phyloP scores from a whole-genome alignment of 2,888 invertebrate species.

The Lobophora halterata region DNA sequence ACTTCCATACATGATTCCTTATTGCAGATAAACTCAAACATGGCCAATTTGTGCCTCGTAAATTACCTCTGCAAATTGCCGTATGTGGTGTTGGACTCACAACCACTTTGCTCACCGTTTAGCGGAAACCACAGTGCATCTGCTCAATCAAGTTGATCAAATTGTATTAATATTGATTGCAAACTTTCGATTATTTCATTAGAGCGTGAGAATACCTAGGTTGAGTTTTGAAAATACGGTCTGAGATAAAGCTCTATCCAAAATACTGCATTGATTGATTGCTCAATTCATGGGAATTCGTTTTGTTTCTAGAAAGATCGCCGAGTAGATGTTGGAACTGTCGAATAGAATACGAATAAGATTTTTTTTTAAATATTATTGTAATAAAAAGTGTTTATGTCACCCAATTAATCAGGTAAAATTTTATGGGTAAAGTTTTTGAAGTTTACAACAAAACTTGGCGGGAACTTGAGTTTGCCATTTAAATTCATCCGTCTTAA shows the following conservation, averaged over 20 bases:
- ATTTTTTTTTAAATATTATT: no score
- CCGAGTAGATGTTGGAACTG: no score
- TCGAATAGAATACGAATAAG: no score
- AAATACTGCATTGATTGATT: no score
- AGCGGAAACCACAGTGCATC: slow-evolving; percentile 27
- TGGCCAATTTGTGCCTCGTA: slow-evolving; percentile 37
- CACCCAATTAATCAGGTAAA: slow-evolving; percentile 27
- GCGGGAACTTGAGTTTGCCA: slow-evolving; percentile 19
- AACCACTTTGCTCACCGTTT: slow-evolving; percentile 40
- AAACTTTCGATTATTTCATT: slow-evolving; percentile 8
- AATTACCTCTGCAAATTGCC: slow-evolving; percentile 37
- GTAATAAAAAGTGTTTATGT: no score
- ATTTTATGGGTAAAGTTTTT: slow-evolving; percentile 27
- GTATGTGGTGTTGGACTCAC: slow-evolving; percentile 29
- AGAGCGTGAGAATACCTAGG: no score
- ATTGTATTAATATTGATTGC: slow-evolving; percentile 23
- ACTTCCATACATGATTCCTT: slow-evolving; percentile 15
- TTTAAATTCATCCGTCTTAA: slow-evolving; percentile 22
- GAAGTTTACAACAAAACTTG: slow-evolving; percentile 16
- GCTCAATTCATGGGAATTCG: no score
- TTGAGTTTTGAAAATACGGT: no score
- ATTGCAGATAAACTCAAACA: slow-evolving; percentile 30
- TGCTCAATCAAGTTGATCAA: slow-evolving; percentile 30
- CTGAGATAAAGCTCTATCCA: no score
- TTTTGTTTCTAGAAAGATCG: no score